Evolutionary conservation across 2,888 invertebrate species (phyloP).

Genomic region (Unio delphinus): DNA sequence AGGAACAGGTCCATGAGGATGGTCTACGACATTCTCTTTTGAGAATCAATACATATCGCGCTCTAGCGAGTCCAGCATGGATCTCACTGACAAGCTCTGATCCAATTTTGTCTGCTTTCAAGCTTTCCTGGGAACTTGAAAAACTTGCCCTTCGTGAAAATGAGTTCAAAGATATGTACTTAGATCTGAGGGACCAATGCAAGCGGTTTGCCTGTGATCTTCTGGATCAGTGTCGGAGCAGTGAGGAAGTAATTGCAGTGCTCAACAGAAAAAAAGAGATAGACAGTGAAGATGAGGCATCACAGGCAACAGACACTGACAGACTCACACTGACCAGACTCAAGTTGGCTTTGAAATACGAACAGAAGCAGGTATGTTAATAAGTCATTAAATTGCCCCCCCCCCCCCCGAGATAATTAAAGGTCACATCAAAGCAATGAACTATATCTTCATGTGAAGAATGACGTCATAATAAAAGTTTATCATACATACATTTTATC

Average conservation of each 20-base stretch:
- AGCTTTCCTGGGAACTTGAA: constrained; percentile 74
- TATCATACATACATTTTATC: no score
- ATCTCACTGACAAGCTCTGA: constrained; percentile 75
- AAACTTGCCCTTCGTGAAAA: constrained; percentile 73
- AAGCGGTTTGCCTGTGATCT: constrained; percentile 75
- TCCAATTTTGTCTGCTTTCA: constrained; percentile 74
- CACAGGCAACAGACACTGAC: constrained; percentile 32
- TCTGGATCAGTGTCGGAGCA: constrained; percentile 75
- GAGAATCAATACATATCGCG: constrained; percentile 74
- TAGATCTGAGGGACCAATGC: constrained; percentile 73
- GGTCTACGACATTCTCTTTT: constrained; percentile 74
- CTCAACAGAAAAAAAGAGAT: constrained; percentile 71
- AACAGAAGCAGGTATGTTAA: constrained; percentile 74
- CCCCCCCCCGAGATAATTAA: no score
- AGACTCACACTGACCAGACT: constrained; percentile 71
- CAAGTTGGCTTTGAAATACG: constrained; percentile 75
- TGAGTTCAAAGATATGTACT: constrained; percentile 74
- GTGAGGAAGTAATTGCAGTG: constrained; percentile 75
- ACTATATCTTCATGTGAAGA: no score
- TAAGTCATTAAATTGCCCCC: background rate
- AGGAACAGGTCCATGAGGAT: constrained; percentile 71
- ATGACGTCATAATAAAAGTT: no score
- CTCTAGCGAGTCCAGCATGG: constrained; percentile 76
- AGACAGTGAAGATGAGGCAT: constrained; percentile 62
- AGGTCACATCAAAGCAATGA: no score